Base-by-base conservation (phyloP, 2,113 vertebrate genomes). In the Oriolus oriolus region DNA sequence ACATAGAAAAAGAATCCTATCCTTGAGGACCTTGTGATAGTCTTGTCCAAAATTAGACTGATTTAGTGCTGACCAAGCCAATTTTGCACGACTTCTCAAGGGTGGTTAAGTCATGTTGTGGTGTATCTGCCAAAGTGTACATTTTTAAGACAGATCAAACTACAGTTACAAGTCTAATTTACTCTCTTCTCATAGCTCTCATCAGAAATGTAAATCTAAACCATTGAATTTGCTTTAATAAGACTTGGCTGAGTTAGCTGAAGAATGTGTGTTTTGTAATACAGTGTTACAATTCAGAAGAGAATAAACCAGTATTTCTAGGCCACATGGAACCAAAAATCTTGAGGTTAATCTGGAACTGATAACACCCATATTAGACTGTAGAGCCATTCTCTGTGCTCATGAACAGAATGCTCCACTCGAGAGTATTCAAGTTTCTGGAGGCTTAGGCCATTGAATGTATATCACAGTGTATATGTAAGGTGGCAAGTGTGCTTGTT, bases 291-390 rank as follows among this genome's bases (percentile, higher is more conserved):
- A 86, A 87, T 93, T 95, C 86, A 87, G 84, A 92, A 68, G 76
- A 92, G 64, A 89, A 59, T 84, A 92, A 95, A 93, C 91, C 83
- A 75, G 88, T 92, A 84, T 96, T 96, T 95, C 93, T 75, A 84
- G 91, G 44, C 73, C 39, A 39, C 52, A 21, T 59, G 44, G 37
- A 93, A 84, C 21, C 19, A 63, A 84, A 93, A 95, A 11, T 85
- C 54, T 63, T 28, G 30, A 74, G 60, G 14, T 90, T 35, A 52
- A 28, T 89, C 39, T 78, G 56, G 44, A 82, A 44, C 65, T 79
- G 78, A 39, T 85, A 87, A 42, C 54, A 49, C 2, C 69, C 8
- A 1, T 26, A 5, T 23, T 64, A 49, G 69, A 16, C 17, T 44
- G 44, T 9, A 27, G 28, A 75, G 30, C 47, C n/a, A 30, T 39